phyloP scores from a whole-genome alignment of 2,797 vertebrate species.

The Microctenopoma steveboyesi region DNA sequence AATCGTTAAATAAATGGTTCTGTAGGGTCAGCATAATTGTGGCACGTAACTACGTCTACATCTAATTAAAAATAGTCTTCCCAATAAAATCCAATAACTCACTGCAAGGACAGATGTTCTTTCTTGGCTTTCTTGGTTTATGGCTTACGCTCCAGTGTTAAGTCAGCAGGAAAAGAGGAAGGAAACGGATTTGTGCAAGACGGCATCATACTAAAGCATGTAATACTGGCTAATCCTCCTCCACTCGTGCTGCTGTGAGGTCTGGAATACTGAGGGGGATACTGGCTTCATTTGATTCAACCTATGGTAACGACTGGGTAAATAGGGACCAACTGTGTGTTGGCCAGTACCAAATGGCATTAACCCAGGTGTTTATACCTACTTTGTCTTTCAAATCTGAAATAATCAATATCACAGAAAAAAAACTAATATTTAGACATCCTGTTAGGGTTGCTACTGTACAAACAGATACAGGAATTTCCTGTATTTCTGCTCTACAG shows the following conservation, averaged over 20 bases:
- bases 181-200: slow-evolving; percentile 55
- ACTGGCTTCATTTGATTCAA: slow-evolving; percentile 39
- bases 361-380: slow-evolving; percentile 39
- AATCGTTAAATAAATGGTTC: slow-evolving; percentile 56
- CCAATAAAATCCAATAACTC: slow-evolving; percentile 43
- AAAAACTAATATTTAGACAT: slow-evolving; percentile 15
- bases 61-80: slow-evolving; percentile 56
- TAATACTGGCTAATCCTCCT: slow-evolving; percentile 70
- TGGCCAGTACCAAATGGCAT: slow-evolving; percentile 41
- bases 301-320: slow-evolving; percentile 55
- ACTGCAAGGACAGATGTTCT: slow-evolving; percentile 54
- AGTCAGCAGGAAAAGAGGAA: slow-evolving; percentile 44
- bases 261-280: slow-evolving; percentile 25
- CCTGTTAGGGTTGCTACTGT: slow-evolving; percentile 1
- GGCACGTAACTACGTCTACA: slow-evolving; percentile 28
- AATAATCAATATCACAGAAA: slow-evolving; percentile 17
- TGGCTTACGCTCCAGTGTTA: slow-evolving; percentile 30
- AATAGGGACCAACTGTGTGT: slow-evolving; percentile 41
- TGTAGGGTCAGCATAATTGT: slow-evolving; percentile 51
- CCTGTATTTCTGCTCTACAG: not conserved
- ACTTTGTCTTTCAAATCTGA: slow-evolving; percentile 45
- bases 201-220: slow-evolving; percentile 58
- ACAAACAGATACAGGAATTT: not conserved
- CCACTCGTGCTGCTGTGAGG: slow-evolving; percentile 41
- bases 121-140: slow-evolving; percentile 16